Evolutionary conservation across 1,140 invertebrate species (phyloP).

Genomic region (Plectrocnemia conspersa): DNA sequence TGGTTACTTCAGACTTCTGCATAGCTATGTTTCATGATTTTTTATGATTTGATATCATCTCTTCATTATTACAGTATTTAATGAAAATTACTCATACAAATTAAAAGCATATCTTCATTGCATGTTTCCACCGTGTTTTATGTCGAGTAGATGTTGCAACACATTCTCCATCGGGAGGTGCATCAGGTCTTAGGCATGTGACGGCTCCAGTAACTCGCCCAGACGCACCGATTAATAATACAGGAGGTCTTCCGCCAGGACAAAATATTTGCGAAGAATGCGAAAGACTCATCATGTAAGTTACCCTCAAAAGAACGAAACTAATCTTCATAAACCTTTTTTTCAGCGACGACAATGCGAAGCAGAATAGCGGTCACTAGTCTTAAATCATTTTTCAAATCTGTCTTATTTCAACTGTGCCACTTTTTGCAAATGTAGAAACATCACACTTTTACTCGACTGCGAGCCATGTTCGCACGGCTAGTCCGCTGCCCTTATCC

Average conservation of each 20-base stretch:
- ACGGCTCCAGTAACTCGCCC: slow-evolving; percentile 67
- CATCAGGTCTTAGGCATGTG: slow-evolving; percentile 58
- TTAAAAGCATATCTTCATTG: slow-evolving; percentile 30
- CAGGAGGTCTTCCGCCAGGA: slow-evolving; percentile 69
- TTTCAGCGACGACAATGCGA: slow-evolving; percentile 8
- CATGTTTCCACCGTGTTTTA: slow-evolving; percentile 30
- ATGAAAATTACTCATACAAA: no score
- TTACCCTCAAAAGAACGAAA: slow-evolving; percentile 41
- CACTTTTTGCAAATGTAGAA: slow-evolving; percentile 41
- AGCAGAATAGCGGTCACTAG: not conserved
- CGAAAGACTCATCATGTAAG: slow-evolving; percentile 91
- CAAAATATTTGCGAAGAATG: slow-evolving; percentile 91
- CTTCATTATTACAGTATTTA: no score
- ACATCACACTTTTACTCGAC: slow-evolving; percentile 47
- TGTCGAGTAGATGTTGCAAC: slow-evolving; percentile 37
- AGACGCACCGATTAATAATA: slow-evolving; percentile 59
- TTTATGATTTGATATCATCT: no score
- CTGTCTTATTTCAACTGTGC: slow-evolving; percentile 1
- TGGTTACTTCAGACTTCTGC: no score
- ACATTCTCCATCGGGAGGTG: slow-evolving; percentile 33
- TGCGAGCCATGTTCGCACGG: slow-evolving; percentile 46
- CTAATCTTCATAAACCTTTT: not conserved
- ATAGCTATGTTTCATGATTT: no score
- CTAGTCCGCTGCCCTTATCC: slow-evolving; percentile 33
- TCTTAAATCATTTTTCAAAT: not conserved